Base-by-base conservation (phyloP, 2,888 invertebrate genomes). In the Philonicus albiceps region DNA sequence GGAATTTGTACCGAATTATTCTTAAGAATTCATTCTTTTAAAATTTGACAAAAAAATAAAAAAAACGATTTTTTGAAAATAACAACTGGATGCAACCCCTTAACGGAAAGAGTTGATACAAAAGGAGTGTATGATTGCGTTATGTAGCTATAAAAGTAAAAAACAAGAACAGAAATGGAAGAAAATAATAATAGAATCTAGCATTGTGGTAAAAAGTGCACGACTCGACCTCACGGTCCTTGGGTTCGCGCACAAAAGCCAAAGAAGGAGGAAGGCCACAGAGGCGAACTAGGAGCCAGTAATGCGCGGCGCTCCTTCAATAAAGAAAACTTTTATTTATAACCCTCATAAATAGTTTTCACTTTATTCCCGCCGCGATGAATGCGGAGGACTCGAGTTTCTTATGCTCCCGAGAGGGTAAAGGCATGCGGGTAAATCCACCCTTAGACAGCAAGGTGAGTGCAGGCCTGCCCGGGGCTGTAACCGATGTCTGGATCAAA, bases 311-410 rank as follows among this genome's bases (percentile, higher is more conserved):
- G 37, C 74, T 74, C 37, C 74, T 74, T 74, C 74, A 74, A 74
- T 74, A 74, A 74, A 74, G 74, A 31, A 74, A 74, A 74, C 34
- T 74, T 74, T 74, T 74, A 74, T 74, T 74, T 74, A 74, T 74
- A 31, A 31, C 74, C 74, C 74, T 74, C 37, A 34, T 74, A 74
- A 74, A 74, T 74, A 74, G 74, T 74, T 74, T 34, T 74, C 74
- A 31, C 37, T 74, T 74, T 74, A 34, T 74, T 74, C 34, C 74
- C 31, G 74, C 74, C 27, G n/a, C 13, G 34, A 16, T 74, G 74
- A 37, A 31, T 74, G 34, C 37, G 30, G 27, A n/a, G n/a, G 30
- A 74, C 27, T 31, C n/a, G 19, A 13, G 74, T 34, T 74, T 27
- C 31, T 27, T 16, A n/a, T n/a, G 72, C 27, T 16, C 74, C 74